These are phyloP conservation scores for Chelonoidis abingdonii DNA, from an alignment of 2,113 vertebrate genomes.

Conservation along the genomic window DNA sequence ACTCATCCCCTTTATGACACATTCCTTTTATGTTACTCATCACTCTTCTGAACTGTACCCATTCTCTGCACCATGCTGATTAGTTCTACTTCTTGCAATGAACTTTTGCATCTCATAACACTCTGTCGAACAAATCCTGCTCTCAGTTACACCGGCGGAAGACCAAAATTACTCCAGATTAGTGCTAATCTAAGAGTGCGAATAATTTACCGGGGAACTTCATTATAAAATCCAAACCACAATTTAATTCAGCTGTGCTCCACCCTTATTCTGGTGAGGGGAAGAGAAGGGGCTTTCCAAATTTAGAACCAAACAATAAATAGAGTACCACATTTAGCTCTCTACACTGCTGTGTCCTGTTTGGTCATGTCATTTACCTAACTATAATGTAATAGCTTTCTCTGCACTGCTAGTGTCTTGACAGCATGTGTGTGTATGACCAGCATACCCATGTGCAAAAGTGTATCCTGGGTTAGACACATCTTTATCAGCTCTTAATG, in stretches of 20 bases:
- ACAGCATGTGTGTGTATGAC: neutral
- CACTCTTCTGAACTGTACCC: neutral
- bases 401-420: neutral
- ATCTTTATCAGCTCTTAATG: neutral
- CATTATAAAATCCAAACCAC: neutral
- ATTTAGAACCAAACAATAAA: neutral
- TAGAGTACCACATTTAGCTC: neutral
- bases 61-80: neutral
- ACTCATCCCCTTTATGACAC: neutral
- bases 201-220: neutral
- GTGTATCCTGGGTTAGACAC: neutral
- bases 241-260: neutral
- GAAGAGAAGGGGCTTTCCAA: neutral
- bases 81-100: neutral
- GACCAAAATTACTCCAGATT: rapidly evolving
- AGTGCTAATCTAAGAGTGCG: neutral
- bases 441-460: neutral
- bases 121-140: neutral
- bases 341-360: neutral
- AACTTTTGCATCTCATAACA: neutral
- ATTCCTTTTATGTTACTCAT: neutral
- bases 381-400: neutral
- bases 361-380: neutral
- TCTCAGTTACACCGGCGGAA: neutral
- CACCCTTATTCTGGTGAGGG: rapidly evolving